Evolutionary conservation across 1,140 invertebrate genomes (phyloP).

Genomic region (Formica exsecta): DNA sequence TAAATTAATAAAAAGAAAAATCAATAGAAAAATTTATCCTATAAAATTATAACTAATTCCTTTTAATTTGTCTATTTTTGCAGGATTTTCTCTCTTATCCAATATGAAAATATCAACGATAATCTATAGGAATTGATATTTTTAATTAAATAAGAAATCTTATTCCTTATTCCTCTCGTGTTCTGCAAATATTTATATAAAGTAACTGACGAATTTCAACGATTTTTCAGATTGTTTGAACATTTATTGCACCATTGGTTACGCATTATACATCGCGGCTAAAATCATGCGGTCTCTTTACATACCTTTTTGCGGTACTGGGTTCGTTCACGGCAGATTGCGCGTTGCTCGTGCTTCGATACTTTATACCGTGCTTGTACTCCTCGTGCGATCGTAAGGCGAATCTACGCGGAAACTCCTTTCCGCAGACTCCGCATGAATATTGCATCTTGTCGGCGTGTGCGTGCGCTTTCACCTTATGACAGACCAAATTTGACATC

Average conservation of each 20-base stretch:
- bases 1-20: conserved; percentile 14
- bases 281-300: conserved; percentile 13
- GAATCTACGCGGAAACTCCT: conserved; percentile 87
- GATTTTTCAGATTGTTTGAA: conserved; percentile 35
- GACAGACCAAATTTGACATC: conserved; percentile 93
- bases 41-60: conserved; percentile 12
- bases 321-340: conserved; percentile 71
- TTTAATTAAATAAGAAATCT: conserved; percentile 40
- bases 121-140: conserved; percentile 18
- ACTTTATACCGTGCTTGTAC: conserved; percentile 87
- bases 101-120: conserved; percentile 5
- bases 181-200: conserved; percentile 5
- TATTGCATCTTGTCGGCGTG: conserved; percentile 87
- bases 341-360: conserved; percentile 76
- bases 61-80: conserved; percentile 14
- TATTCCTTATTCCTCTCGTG: not conserved
- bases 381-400: conserved; percentile 88
- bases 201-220: conserved; percentile 21
- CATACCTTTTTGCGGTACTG: conserved; percentile 78
- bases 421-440: conserved; percentile 87
- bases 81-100: not conserved
- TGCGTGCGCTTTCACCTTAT: conserved; percentile 90
- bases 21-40: not conserved
- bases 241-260: not conserved
- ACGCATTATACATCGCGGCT: not conserved